Base-by-base conservation (phyloP, 2,113 vertebrate species). In the Crotalus viridis region DNA sequence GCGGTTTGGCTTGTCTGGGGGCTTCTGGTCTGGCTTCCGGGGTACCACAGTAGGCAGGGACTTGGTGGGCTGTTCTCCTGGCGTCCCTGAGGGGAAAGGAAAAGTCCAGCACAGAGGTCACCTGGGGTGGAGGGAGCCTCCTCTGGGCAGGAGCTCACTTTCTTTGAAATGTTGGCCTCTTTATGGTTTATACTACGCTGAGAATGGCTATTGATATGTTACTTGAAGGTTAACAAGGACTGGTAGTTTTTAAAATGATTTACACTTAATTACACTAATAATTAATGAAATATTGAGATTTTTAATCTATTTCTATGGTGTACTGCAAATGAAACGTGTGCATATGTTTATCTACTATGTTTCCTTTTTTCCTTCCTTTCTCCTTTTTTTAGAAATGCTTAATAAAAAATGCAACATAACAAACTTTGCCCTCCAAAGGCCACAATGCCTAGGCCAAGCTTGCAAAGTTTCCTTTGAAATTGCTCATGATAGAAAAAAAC, bases 31-130 rank as follows among this genome's bases (percentile, higher is more conserved):
- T 1, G 98, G 98, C 56, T 81, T 97, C 2, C 97, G 98, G 24
- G 99, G 98, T 0, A 97, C 98, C 93, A 99, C 97, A 0, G 97
- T 97, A 7, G 98, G 98, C 91, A 99, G 97, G 85, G 98, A 97
- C 92, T 96, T 97, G 57, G 99, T 99, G 92, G 99, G 99, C 33
- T 96, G 96, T 88, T 98, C 97, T 4, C 98, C 97, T 0, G 97
- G 97, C 9, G 97, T 97, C 93, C 99, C 98, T 99, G 93, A 39
- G 56, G 56, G 52, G 0, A 15, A 59, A 86, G 56, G 54, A 55
- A 0, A 0, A 19, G 9, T 46, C 74, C 74, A 43, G 33, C 33
- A 39, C 33, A 21, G 33, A 9, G 6, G 39, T 81, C 33, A 21
- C 2, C 1, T 0, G 33, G 2, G 33, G 2, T 2, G 1, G n/a